A percentile compares a stretch with the other conserved stretches of the same genome.
These are phyloP conservation scores for Helicoverpa zea DNA, from an alignment of 1,140 invertebrate species.

Conservation along the genomic window DNA sequence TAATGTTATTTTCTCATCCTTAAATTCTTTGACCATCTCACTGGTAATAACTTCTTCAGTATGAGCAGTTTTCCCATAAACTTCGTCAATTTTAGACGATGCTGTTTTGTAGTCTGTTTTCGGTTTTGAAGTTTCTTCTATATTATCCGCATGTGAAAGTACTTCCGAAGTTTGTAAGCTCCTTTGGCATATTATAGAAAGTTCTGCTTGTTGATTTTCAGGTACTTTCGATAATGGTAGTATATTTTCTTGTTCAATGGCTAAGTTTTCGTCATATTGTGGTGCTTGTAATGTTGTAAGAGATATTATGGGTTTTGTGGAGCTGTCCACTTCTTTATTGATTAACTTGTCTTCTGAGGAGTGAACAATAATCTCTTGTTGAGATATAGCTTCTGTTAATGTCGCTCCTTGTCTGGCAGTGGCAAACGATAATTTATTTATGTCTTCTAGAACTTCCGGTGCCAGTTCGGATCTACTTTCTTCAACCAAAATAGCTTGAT, in stretches of 20 bases:
- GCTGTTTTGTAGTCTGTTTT: constrained; percentile 64
- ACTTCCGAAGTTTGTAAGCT: constrained; percentile 73
- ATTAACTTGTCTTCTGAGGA: constrained; percentile 62
- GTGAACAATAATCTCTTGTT: constrained; percentile 73
- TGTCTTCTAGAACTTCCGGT: constrained; percentile 55
- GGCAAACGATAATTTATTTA: constrained; percentile 42
- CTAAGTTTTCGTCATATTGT: constrained; percentile 67
- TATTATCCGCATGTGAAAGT: constrained; percentile 71
- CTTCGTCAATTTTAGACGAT: constrained; percentile 69
- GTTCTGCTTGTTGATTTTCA: constrained; percentile 67
- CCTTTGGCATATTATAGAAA: constrained; percentile 62
- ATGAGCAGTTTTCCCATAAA: constrained; percentile 76
- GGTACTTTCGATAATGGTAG: constrained; percentile 58
- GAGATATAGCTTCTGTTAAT: constrained; percentile 68
- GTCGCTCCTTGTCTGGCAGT: constrained; percentile 58
- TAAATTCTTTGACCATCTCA: constrained; percentile 63
- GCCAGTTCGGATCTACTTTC: constrained; percentile 64
- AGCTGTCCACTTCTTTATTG: constrained; percentile 43
- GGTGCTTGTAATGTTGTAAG: constrained; percentile 66
- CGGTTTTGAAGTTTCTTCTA: constrained; percentile 58
- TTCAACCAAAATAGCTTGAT: constrained; percentile 69
- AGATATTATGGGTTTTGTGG: constrained; percentile 60
- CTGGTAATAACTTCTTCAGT: constrained; percentile 69
- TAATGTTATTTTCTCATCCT: constrained; percentile 48
- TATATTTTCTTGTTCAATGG: constrained; percentile 69